Conservation (phyloP, 2,888 invertebrate species). For the Digitonthophagus gazella region DNA sequence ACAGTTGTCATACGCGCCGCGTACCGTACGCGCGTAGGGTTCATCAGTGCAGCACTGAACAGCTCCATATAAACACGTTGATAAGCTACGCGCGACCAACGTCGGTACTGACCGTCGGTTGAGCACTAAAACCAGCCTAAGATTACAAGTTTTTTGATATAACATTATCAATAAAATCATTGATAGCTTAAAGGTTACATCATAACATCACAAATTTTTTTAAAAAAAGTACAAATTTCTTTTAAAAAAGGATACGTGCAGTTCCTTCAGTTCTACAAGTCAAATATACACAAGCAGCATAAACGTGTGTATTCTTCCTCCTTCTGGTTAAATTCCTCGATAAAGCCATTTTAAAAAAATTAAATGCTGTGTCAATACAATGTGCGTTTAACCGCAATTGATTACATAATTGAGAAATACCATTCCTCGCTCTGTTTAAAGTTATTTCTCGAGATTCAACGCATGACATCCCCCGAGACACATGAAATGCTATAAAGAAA, state of each 20-base stretch:
- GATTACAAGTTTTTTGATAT: too few relatives aligned
- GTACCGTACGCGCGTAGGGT: too few relatives aligned
- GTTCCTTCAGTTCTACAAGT: constrained; percentile 95
- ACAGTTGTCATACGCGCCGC: too few relatives aligned
- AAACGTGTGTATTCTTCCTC: constrained; percentile 83
- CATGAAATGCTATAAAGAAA: constrained; percentile 65
- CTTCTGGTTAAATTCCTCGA: constrained; percentile 85
- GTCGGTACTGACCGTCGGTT: too few relatives aligned
- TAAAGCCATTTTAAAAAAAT: constrained; percentile 91
- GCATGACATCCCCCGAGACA: constrained; percentile 66
- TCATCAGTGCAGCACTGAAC: too few relatives aligned
- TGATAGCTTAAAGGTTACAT: too few relatives aligned
- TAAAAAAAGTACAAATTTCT: background rate
- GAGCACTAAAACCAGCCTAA: too few relatives aligned
- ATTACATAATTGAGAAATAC: constrained; percentile 81
- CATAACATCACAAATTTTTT: constrained; percentile 1
- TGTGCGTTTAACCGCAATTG: constrained; percentile 87
- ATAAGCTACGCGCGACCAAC: too few relatives aligned
- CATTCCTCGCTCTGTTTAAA: constrained; percentile 79
- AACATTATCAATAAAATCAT: too few relatives aligned
- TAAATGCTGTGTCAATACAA: constrained; percentile 89
- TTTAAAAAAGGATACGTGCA: constrained; percentile 78
- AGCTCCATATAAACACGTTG: too few relatives aligned
- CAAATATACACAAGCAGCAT: constrained; percentile 96
- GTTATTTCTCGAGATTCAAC: constrained; percentile 89